Evolutionary conservation across 1,140 invertebrate genomes (phyloP).

Genomic region (Ceratina calcarata): DNA sequence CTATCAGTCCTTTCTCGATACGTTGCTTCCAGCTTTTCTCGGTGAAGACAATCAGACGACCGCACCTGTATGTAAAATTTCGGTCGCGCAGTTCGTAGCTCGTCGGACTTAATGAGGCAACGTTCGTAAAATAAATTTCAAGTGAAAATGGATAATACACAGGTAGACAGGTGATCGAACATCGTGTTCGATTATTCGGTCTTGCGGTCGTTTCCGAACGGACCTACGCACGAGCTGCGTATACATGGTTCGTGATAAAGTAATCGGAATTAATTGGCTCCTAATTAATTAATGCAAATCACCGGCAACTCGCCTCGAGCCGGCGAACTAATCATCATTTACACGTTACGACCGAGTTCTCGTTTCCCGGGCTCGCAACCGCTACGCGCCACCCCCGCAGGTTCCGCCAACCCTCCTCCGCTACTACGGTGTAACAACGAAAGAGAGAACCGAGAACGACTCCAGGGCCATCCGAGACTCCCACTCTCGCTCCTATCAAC

Average conservation of each 20-base stretch:
- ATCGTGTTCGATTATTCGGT: too few species aligned
- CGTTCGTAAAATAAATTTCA: too few species aligned
- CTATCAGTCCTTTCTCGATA: too few species aligned
- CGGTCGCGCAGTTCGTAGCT: too few species aligned
- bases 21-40: too few species aligned
- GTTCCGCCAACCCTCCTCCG: background rate
- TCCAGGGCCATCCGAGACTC: constrained; percentile 17
- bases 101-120: too few species aligned
- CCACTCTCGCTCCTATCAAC: background rate
- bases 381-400: background rate
- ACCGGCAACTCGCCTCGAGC: constrained; percentile 29
- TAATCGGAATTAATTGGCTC: constrained; percentile 67
- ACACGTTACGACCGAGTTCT: constrained; percentile 45
- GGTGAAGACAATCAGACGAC: too few species aligned
- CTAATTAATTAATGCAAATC: constrained; percentile 67
- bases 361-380: constrained; percentile 31
- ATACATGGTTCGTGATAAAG: constrained; percentile 58
- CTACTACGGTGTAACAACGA: background rate
- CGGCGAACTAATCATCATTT: constrained; percentile 56
- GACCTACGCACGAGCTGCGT: constrained; percentile 2
- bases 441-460: constrained; percentile 9
- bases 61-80: too few species aligned
- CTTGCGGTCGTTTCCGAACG: constrained; percentile 36
- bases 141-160: too few species aligned
- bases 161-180: too few species aligned